A percentile compares a stretch with the other conserved stretches of the same genome.
These are phyloP conservation scores for Meghimatium bilineatum DNA, from an alignment of 2,888 invertebrate genomes.

Conservation along the genomic window DNA sequence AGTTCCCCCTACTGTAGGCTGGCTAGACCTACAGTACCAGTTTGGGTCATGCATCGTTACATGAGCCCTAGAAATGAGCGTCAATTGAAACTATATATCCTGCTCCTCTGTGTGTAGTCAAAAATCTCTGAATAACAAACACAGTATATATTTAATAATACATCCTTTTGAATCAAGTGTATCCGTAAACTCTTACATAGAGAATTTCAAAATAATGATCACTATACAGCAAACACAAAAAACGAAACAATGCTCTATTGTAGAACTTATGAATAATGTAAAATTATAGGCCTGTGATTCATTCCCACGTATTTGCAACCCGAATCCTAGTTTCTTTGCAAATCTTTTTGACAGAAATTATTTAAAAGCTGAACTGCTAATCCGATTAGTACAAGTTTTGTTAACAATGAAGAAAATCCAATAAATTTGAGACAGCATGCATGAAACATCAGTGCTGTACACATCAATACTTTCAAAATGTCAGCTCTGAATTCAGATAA, in stretches of 20 bases:
- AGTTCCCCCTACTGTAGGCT: slow-evolving; percentile 11
- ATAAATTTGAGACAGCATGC: background rate
- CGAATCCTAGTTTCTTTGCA: background rate
- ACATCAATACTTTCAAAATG: slow-evolving; percentile 17
- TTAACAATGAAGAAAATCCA: background rate
- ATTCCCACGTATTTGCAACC: background rate
- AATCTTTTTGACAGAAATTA: background rate
- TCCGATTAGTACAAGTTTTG: background rate
- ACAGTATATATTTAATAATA: background rate
- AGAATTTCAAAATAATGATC: too few species aligned
- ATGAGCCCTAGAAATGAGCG: background rate
- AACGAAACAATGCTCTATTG: too few species aligned
- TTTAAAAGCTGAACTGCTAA: background rate
- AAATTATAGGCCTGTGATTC: background rate
- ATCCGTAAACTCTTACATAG: background rate
- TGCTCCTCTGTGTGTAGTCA: background rate
- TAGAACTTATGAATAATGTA: too few species aligned
- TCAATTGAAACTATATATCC: background rate
- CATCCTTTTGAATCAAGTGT: background rate
- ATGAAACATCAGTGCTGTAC: too few species aligned
- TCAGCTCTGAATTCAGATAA: background rate
- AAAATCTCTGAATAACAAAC: background rate
- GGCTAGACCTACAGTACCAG: slow-evolving; percentile 35
- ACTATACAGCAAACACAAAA: too few species aligned
- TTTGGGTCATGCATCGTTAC: background rate